These are phyloP conservation scores for Dolichotis patagonum DNA, from an alignment of 2,113 vertebrate species.

Conservation along the genomic window DNA sequence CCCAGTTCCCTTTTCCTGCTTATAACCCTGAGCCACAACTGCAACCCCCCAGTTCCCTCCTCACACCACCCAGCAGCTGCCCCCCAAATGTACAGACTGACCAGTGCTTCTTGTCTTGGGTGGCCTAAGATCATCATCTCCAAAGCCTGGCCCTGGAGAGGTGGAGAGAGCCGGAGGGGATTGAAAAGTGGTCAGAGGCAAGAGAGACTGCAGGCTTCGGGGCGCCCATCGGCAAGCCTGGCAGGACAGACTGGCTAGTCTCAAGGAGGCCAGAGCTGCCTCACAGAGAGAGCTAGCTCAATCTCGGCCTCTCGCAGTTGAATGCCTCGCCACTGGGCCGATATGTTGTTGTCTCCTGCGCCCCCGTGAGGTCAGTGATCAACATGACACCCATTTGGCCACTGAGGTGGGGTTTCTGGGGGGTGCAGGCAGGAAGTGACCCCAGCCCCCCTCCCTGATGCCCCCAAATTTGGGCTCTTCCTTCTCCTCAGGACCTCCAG, in stretches of 20 bases:
- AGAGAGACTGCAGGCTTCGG: background rate
- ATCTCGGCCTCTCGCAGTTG: background rate
- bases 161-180: too few species aligned
- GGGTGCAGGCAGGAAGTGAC: background rate
- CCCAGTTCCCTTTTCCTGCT: background rate
- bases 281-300: background rate
- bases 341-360: slow-evolving; percentile 80
- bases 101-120: background rate
- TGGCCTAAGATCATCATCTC: background rate
- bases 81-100: background rate
- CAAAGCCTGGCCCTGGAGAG: background rate
- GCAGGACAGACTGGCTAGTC: background rate
- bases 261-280: background rate
- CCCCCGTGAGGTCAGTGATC: slow-evolving; percentile 76
- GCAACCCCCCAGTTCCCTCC: too few species aligned
- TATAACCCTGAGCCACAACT: too few species aligned
- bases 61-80: background rate
- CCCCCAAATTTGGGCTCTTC: background rate
- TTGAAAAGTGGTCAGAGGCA: background rate
- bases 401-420: slow-evolving; percentile 49
- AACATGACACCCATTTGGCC: slow-evolving; percentile 63
- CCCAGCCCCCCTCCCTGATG: background rate
- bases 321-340: rapidly evolving
- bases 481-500: background rate
- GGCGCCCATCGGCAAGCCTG: background rate